Base-by-base conservation (phyloP, 1,140 invertebrate genomes). In the Choristoneura fumiferana region DNA sequence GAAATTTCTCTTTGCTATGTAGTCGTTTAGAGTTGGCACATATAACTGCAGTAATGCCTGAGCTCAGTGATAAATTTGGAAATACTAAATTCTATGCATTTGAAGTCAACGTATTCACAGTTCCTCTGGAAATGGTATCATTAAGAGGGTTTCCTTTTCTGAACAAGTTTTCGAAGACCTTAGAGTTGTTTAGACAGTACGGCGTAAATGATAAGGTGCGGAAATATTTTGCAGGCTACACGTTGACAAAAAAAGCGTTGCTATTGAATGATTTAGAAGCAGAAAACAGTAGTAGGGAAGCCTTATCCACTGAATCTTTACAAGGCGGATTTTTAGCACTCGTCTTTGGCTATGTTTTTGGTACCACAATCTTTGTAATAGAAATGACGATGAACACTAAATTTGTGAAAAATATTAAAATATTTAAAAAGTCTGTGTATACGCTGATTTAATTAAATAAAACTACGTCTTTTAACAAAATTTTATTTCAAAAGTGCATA, bases 101-200 rank as follows among this genome's bases (percentile, higher is more conserved):
- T 61, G 70, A 78, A 1, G 10, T 64, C 0, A 83, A 89, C 59
- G 79, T 90, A 4, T 91, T 92, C 53, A 78, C 81, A 4, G 90
- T 90, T 9, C 86, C 90, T 12, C 52, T 91, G 49, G 90, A 91
- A 69, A 87, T 91, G 71, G 78, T 91, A 18, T 80, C 86, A 60
- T 76, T 87, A 56, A 83, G 78, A 49, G 91, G 91, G 10, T 91
- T 91, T 38, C 89, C 91, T 1, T 90, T 89, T 22, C 75, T 91
- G 39, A 67, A 65, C n/a, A 67, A 76, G 15, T 84, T 91, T 61
- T 89, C 90, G 34, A 68, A 59, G 22, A 71, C 76, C 2, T 82
- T 92, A 36, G 70, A 70, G 0, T 39, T 73, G 4, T 81, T 91
- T 60, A 81, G 84, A 17, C 89, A 91, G 17, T 70, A 77, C 22